Conservation (phyloP, 2,113 vertebrate genomes). For the Triplophysa rosa region DNA sequence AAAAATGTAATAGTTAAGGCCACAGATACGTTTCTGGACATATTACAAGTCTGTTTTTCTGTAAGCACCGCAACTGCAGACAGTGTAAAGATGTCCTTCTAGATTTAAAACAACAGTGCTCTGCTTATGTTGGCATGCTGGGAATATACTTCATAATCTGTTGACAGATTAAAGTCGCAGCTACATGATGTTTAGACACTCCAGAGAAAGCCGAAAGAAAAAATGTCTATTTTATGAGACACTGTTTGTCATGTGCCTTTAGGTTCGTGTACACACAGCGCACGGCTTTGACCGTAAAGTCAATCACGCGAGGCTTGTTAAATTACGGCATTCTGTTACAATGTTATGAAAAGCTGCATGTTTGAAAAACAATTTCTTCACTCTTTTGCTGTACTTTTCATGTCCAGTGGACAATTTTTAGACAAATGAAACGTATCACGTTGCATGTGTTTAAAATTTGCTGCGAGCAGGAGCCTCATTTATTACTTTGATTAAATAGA, state of each 20-base stretch:
- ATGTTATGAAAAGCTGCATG: conserved; percentile 25
- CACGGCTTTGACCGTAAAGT: conserved; percentile 28
- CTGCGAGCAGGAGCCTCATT: conserved; percentile 21
- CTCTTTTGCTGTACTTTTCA: not conserved
- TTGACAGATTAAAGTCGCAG: conserved; percentile 73
- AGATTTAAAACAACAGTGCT: conserved; percentile 68
- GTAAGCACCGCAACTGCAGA: conserved; percentile 62
- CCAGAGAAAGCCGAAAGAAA: conserved; percentile 66
- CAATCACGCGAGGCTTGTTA: conserved; percentile 33
- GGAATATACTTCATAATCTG: conserved; percentile 68
- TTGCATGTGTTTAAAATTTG: conserved; percentile 31
- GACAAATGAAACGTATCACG: conserved; percentile 3
- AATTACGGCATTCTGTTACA: conserved; percentile 6
- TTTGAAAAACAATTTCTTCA: conserved; percentile 5
- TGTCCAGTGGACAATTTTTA: conserved; percentile 25
- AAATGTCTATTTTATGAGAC: conserved; percentile 59
- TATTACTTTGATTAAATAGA: conserved; percentile 29
- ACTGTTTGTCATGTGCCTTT: conserved; percentile 65
- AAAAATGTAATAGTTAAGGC: conserved; percentile 56
- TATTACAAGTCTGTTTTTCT: conserved; percentile 64
- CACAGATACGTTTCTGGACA: conserved; percentile 56
- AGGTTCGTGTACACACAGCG: conserved; percentile 51
- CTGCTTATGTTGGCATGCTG: conserved; percentile 72
- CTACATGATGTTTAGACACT: conserved; percentile 68
- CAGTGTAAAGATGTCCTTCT: conserved; percentile 68